Evolutionary conservation across 2,888 invertebrate species (phyloP), one percentile per base, ranked within the genome.

Genomic region (Sinhomidia bicolor): DNA sequence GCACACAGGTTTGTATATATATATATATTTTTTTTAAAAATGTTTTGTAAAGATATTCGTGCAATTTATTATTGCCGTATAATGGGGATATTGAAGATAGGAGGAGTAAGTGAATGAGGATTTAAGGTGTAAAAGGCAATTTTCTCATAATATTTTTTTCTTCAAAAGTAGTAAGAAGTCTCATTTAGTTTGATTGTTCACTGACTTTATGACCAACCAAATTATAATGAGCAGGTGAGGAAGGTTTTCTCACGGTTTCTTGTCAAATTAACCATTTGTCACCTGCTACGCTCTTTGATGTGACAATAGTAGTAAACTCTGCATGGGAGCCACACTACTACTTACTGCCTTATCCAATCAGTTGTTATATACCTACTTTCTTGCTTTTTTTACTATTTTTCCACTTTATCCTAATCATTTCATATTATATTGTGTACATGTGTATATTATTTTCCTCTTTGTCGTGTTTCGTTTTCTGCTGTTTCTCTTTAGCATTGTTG

Each of bases 221-320:
- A 76, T 83, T 71, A 84, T 84, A 76, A 71, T 81, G 81, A 85
- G 80, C 84, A 83, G 17, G 51, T 44, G 47, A 83, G 82, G 36
- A 68, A 57, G 62, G 23, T 82, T 88, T 88, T 88, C 88, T 88
- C 88, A 88, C 88, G 88, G 83, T 88, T 79, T 78, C 83, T 88
- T 88, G 83, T 88, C 88, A 78, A 88, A 88, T 83, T 83, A 88
- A 88, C 83, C 78, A 88, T 88, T 88, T 88, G 88, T 88, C 88
- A 88, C 88, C 78, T 88, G 74, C 36, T 47, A 79, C 85, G 62
- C 76, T 85, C 85, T 85, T n/a, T 71, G 26, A 7, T 10, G 23
- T 12, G 17, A 12, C 44, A 44, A 71, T 71, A 41, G 44, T 26
- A n/a, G 12, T 51, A 78, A 57, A 78, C 57, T 0, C 78, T 57